A percentile compares a stretch with the other conserved stretches of the same genome.
Evolutionary conservation across 2,888 invertebrate species (phyloP).

Genomic region (Druceiella hillmani): DNA sequence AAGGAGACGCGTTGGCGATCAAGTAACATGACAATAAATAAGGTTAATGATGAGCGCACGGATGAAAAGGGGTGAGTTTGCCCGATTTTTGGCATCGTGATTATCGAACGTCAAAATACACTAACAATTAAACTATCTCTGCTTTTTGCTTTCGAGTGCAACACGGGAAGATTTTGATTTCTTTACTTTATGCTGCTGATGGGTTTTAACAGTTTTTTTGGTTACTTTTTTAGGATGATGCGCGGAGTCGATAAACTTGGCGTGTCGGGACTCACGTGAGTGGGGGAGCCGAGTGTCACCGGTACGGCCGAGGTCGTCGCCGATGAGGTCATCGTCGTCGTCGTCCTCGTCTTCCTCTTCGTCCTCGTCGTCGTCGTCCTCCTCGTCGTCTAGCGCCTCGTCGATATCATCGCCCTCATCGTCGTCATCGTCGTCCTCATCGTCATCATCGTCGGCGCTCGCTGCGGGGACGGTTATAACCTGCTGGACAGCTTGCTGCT

Average conservation of each 20-base stretch:
- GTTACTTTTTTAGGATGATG: slow-evolving; percentile 42
- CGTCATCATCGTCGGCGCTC: slow-evolving; percentile 45
- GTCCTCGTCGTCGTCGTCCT: slow-evolving; percentile 61
- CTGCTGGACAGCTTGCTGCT: slow-evolving; percentile 26
- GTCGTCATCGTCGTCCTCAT: slow-evolving; percentile 58
- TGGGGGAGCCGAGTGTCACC: slow-evolving; percentile 39
- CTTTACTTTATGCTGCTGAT: slow-evolving; percentile 45
- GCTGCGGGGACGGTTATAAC: slow-evolving; percentile 36
- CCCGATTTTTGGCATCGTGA: no score
- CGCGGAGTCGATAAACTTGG: slow-evolving; percentile 42
- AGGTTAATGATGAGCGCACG: no score
- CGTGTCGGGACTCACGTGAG: slow-evolving; percentile 85
- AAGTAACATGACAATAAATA: no score
- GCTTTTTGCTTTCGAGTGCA: slow-evolving; percentile 49
- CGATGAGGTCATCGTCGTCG: slow-evolving; percentile 59
- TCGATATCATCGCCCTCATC: slow-evolving; percentile 52
- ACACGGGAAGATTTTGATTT: slow-evolving; percentile 50
- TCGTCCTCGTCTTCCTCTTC: slow-evolving; percentile 63
- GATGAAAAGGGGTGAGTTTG: no score
- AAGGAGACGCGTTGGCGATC: no score
- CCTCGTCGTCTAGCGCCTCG: slow-evolving; percentile 59
- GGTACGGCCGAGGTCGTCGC: slow-evolving; percentile 56
- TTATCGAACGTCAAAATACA: no score
- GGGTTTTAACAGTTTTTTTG: slow-evolving; percentile 40
- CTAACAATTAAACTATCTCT: slow-evolving; percentile 41